Base-by-base conservation (phyloP, 2,888 invertebrate genomes). In the Gymnosoma rotundatum region DNA sequence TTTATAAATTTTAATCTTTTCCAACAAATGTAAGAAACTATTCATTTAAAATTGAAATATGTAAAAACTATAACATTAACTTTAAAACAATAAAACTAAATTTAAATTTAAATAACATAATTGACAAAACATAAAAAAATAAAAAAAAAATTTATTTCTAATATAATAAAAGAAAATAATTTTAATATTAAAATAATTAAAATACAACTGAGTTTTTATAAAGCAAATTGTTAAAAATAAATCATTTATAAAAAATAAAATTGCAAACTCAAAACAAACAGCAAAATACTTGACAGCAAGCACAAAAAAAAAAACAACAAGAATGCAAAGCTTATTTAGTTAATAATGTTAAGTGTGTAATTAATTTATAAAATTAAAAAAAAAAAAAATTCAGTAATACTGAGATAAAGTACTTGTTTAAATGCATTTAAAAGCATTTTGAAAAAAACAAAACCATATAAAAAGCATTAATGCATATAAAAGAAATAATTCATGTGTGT, bases 271-370 rank as follows among this genome's bases (percentile, higher is more conserved):
- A 83, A n/a, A 32, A 36, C 36, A 38, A n/a, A 70, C 16, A 64
- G 10, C 3, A 4, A 25, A 16, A 32, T 48, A 60, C 25, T 56
- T 20, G 32, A 14, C 32, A 2, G 36, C 38, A 38, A 5, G 38
- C 16, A 50, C 72, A 61, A 50, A 67, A 16, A 67, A 16, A 45
- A 50, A 67, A 16, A 67, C 10, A 45, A 14, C 32, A 63, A 87
- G 87, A 87, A 70, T 70, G 60, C 70, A 48, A 70, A 58, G 81
- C 81, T 84, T 84, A 73, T 81, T 66, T 78, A 78, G 73, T 81
- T 82, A 78, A 81, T 78, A 74, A 70, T 78, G 64, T 66, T 79
- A 50, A 66, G 79, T 60, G 21, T 73, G 60, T 81, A 74, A 60
- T 82, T 82, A 82, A 82, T 84, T 58, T 67, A 78, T 79, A 58